Percentiles rank a stretch among this genome's conserved stretches.
Conservation (phyloP, 2,113 vertebrate species). For the Sclerurus mexicanus region DNA sequence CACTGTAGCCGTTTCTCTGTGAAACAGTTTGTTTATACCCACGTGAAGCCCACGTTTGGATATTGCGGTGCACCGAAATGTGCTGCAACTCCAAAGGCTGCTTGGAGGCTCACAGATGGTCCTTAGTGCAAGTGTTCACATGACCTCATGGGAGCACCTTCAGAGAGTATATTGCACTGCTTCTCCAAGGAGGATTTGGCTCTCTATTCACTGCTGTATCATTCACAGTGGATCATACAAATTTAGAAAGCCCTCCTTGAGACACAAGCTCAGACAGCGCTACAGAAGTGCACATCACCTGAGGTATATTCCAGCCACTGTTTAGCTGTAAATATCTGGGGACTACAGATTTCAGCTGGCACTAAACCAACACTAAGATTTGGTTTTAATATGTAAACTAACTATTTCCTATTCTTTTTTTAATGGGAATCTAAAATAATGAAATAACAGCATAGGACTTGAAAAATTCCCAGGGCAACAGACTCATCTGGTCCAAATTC, state of each 20-base stretch:
- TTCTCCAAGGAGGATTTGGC: background rate
- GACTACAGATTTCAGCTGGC: background rate
- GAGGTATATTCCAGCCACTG: background rate
- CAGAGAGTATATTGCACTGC: background rate
- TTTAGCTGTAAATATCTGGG: background rate
- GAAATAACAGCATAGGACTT: background rate
- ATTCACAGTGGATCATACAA: background rate
- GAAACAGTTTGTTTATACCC: background rate
- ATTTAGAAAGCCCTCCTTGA: background rate
- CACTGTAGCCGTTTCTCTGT: background rate
- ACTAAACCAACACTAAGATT: background rate
- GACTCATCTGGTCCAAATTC: background rate
- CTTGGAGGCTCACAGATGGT: background rate
- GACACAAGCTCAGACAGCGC: background rate
- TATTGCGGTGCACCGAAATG: background rate
- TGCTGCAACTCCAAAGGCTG: background rate
- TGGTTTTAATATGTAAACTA: slow-evolving; percentile 1
- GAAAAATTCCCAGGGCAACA: background rate
- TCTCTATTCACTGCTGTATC: background rate
- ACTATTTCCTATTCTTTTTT: background rate
- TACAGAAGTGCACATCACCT: background rate
- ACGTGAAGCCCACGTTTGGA: background rate
- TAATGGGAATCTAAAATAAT: background rate
- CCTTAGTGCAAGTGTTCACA: background rate
- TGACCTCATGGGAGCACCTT: background rate